These are phyloP conservation scores for Rhinella marina DNA, from an alignment of 2,797 vertebrate genomes.

Conservation along the genomic window DNA sequence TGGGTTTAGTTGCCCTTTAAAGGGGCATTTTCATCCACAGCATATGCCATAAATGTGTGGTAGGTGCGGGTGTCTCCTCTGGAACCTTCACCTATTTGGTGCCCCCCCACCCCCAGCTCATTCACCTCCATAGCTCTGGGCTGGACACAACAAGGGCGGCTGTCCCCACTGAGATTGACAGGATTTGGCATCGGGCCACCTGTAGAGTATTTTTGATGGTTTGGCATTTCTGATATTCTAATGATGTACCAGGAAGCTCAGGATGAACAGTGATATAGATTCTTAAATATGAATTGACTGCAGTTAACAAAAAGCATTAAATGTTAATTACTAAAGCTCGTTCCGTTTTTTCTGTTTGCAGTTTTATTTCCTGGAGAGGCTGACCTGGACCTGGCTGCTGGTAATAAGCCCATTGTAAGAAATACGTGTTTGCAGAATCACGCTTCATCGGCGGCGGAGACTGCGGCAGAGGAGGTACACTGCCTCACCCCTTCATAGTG, in stretches of 20 bases:
- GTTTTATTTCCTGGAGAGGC: conserved; percentile 74
- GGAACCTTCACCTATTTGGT: no score
- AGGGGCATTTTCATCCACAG: background rate
- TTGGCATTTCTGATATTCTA: background rate
- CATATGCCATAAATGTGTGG: no score
- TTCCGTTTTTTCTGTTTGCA: background rate
- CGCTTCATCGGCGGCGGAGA: background rate
- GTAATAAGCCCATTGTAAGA: conserved; percentile 64
- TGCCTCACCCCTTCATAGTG: background rate
- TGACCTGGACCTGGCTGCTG: conserved; percentile 66
- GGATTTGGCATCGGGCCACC: no score
- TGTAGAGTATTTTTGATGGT: no score
- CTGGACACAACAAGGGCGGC: no score
- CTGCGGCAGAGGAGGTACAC: conserved; percentile 66
- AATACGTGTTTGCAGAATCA: conserved; percentile 64
- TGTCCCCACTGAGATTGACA: no score
- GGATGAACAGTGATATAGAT: background rate
- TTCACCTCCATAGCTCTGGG: no score
- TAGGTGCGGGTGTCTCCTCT: no score
- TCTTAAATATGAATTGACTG: background rate
- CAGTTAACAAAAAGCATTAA: background rate
- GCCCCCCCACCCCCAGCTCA: no score
- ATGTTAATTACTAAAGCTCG: background rate
- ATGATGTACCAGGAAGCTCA: background rate
- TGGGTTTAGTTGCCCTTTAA: background rate